phyloP scores from a whole-genome alignment of 2,113 vertebrate species.

The Nothoprocta pentlandii region DNA sequence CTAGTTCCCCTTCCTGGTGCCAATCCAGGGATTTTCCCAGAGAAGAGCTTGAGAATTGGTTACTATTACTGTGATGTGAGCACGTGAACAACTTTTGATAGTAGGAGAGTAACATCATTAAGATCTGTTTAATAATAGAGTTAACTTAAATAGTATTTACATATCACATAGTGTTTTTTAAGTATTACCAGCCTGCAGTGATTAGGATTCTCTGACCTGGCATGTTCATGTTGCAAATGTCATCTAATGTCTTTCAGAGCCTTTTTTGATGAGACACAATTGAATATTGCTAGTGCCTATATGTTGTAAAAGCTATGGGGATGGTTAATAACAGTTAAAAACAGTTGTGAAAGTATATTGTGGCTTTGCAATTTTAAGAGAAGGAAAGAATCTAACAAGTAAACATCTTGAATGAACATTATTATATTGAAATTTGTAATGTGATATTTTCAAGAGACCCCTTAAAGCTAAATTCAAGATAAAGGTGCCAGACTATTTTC shows the following conservation, averaged over 20 bases:
- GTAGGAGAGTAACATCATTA: not conserved
- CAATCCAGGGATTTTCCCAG: not conserved
- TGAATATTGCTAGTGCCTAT: not conserved
- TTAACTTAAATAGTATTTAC: not conserved
- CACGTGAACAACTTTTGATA: not conserved
- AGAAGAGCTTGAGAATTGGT: not conserved
- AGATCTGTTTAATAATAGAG: not conserved
- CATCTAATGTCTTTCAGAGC: not conserved
- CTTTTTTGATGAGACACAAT: not conserved
- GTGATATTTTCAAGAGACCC: not conserved
- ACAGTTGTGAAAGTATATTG: not conserved
- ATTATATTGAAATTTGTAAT: not conserved
- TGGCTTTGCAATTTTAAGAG: not conserved
- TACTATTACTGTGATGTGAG: not conserved
- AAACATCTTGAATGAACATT: not conserved
- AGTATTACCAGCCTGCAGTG: not conserved
- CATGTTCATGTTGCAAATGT: not conserved
- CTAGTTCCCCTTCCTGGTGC: not conserved
- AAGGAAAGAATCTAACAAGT: not conserved
- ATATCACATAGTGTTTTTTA: not conserved
- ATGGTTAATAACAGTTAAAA: not conserved
- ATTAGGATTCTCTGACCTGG: not conserved
- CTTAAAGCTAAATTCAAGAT: constrained; percentile 42
- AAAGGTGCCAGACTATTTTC: constrained; percentile 25
- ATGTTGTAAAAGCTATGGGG: not conserved